These are phyloP conservation scores for Trichogramma evanescens DNA, from an alignment of 2,888 invertebrate genomes.

Conservation along the genomic window DNA sequence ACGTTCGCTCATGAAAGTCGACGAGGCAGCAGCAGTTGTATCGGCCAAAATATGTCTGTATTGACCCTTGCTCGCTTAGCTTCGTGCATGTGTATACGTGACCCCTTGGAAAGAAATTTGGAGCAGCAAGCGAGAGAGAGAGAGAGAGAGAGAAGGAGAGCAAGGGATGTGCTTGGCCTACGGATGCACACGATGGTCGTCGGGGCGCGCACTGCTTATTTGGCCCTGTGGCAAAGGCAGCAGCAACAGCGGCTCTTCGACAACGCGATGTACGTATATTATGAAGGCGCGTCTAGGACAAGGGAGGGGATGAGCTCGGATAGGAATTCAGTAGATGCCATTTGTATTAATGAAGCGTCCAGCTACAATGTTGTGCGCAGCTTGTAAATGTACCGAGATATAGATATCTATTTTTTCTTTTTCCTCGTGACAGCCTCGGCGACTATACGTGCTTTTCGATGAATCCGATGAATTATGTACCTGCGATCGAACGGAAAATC, in stretches of 20 bases:
- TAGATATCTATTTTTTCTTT: too few species aligned
- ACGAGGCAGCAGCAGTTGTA: conserved; percentile 30
- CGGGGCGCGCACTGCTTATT: background rate
- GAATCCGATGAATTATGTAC: conserved; percentile 48
- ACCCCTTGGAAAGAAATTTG: too few species aligned
- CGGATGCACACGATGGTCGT: conserved; percentile 10
- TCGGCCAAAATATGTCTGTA: conserved; percentile 43
- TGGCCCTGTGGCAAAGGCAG: conserved; percentile 1
- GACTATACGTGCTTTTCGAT: conserved; percentile 9
- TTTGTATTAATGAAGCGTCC: conserved; percentile 48
- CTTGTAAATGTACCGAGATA: background rate
- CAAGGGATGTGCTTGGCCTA: conserved; percentile 22
- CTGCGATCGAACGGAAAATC: conserved; percentile 41
- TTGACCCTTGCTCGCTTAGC: too few species aligned
- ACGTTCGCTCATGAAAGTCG: conserved; percentile 47
- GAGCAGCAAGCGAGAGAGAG: conserved; percentile 18
- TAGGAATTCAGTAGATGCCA: conserved; percentile 47
- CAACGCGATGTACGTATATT: conserved; percentile 13
- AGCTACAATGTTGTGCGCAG: conserved; percentile 38
- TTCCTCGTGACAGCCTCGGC: background rate
- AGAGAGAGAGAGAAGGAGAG: conserved; percentile 3
- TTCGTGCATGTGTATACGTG: too few species aligned
- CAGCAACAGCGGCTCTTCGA: background rate
- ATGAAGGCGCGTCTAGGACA: background rate
- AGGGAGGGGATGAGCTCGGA: conserved; percentile 17